phyloP scores from a whole-genome alignment of 2,113 vertebrate species.

The Chiloscyllium plagiosum region DNA sequence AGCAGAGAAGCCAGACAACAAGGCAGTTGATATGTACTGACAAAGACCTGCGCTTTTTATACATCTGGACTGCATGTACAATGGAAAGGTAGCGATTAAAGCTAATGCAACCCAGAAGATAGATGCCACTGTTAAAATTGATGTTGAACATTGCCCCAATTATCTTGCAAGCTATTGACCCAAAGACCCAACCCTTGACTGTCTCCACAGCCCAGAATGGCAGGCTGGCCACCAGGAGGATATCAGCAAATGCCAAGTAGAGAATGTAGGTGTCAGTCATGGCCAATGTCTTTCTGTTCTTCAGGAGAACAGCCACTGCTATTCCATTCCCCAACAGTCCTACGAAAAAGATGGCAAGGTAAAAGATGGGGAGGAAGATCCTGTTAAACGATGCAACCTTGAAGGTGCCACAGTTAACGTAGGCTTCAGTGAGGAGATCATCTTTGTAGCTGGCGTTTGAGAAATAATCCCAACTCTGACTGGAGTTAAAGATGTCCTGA shows the following conservation, averaged over 20 bases:
- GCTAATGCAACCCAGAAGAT: constrained; percentile 79
- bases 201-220: constrained; percentile 68
- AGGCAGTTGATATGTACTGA: constrained; percentile 56
- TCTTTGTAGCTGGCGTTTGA: not conserved
- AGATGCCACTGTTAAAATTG: constrained; percentile 80
- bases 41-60: constrained; percentile 58
- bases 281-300: constrained; percentile 53
- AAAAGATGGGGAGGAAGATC: constrained; percentile 62
- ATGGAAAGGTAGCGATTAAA: constrained; percentile 79
- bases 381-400: constrained; percentile 52
- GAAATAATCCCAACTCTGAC: not conserved
- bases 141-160: constrained; percentile 65
- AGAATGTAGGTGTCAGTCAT: constrained; percentile 77
- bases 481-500: not conserved
- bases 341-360: constrained; percentile 59
- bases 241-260: constrained; percentile 66
- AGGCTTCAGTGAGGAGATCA: constrained; percentile 3
- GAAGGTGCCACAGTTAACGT: constrained; percentile 46
- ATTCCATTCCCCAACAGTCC: constrained; percentile 69
- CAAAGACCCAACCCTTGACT: constrained; percentile 60
- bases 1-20: constrained; percentile 62
- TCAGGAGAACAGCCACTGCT: constrained; percentile 60
- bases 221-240: constrained; percentile 67
- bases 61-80: constrained; percentile 75
- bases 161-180: constrained; percentile 63